These are phyloP conservation scores for Sciurus vulgaris DNA, from an alignment of 2,797 vertebrate genomes.

Conservation along the genomic window DNA sequence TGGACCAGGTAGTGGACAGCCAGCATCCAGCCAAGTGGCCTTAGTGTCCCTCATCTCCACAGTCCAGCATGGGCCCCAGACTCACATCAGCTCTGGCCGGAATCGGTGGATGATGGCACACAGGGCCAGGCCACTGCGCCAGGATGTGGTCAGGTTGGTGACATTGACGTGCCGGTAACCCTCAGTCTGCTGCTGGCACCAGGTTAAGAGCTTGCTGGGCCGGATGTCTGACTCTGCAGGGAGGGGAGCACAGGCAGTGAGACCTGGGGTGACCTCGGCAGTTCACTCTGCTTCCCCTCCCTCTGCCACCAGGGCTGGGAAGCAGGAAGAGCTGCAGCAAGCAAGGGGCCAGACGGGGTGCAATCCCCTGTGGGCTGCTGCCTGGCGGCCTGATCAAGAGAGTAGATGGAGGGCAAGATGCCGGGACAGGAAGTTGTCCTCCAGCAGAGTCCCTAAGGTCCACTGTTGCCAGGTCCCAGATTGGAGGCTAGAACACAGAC, in stretches of 20 bases:
- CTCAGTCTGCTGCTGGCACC: slow-evolving; percentile 97
- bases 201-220: slow-evolving; percentile 94
- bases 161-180: slow-evolving; percentile 93
- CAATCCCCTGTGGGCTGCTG: not conserved
- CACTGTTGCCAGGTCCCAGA: not conserved
- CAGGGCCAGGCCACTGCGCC: slow-evolving; percentile 94
- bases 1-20: not conserved
- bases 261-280: not conserved
- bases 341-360: not conserved
- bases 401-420: not conserved
- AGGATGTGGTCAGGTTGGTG: slow-evolving; percentile 94
- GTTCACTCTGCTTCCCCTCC: not conserved
- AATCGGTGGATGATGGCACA: slow-evolving; percentile 97
- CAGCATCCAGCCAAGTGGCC: not conserved
- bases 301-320: not conserved
- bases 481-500: not conserved
- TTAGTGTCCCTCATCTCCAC: not conserved
- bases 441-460: not conserved
- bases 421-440: not conserved
- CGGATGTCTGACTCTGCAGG: slow-evolving; percentile 94
- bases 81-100: slow-evolving; percentile 96
- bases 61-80: not conserved
- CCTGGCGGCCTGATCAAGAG: not conserved
- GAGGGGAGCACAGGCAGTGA: not conserved
- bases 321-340: not conserved